Conservation (phyloP, 2,888 invertebrate genomes). For the Caenorhabditis sinica region DNA sequence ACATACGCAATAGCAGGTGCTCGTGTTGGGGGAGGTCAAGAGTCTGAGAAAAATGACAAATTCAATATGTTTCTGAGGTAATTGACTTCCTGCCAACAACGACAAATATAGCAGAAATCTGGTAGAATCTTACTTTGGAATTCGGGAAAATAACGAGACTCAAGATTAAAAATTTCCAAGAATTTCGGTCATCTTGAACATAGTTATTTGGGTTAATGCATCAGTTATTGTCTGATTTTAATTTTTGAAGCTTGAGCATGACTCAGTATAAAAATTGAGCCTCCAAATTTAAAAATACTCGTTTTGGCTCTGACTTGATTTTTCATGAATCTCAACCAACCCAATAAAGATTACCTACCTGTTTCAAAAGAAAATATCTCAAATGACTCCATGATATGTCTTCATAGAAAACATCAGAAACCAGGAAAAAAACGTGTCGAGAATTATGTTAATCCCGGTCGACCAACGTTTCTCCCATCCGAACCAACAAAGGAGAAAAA, state of each 20-base stretch:
- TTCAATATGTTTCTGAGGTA: conserved; percentile 23
- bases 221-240: too few relatives aligned
- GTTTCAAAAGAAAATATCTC: too few relatives aligned
- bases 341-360: too few relatives aligned
- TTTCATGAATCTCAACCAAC: too few relatives aligned
- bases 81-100: background rate
- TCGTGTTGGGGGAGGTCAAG: background rate
- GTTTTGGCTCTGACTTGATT: too few relatives aligned
- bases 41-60: conserved; percentile 17
- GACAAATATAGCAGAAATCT: background rate
- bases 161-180: too few relatives aligned
- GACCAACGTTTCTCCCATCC: too few relatives aligned
- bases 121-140: background rate
- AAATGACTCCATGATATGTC: background rate
- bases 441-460: background rate
- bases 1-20: conserved; percentile 22
- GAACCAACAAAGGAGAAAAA: background rate
- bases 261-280: too few relatives aligned
- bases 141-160: background rate
- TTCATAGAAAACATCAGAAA: background rate
- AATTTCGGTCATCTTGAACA: too few relatives aligned
- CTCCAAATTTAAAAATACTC: too few relatives aligned
- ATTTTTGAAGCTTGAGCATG: too few relatives aligned
- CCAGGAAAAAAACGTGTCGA: background rate
- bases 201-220: too few relatives aligned